Percentiles rank a stretch among this genome's conserved stretches.
Evolutionary conservation across 2,888 invertebrate genomes (phyloP).

Genomic region (Sipha maydis): DNA sequence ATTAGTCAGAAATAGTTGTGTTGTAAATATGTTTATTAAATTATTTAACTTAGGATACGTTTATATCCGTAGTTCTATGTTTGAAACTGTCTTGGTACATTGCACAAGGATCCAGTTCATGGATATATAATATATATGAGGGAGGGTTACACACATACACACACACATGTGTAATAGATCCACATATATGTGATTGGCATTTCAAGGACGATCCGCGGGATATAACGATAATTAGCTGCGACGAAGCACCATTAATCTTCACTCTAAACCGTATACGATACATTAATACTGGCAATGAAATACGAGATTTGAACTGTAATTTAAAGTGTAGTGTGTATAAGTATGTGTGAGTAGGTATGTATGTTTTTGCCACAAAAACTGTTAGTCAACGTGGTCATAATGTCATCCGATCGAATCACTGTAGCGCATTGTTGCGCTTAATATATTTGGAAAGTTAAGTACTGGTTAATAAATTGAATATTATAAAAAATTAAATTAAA

Average conservation of each 20-base stretch:
- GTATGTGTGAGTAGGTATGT: neutral
- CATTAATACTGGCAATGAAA: neutral
- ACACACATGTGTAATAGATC: neutral
- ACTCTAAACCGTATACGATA: neutral
- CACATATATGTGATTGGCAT: neutral
- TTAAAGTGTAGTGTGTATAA: neutral
- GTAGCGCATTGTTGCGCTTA: neutral
- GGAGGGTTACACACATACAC: neutral
- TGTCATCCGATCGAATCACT: neutral
- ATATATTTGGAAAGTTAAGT: too few species aligned
- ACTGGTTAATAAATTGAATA: too few species aligned
- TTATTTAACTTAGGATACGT: neutral
- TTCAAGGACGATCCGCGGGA: neutral
- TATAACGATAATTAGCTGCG: constrained; percentile 24
- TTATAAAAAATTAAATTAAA: too few species aligned
- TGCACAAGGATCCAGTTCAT: neutral
- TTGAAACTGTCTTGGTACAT: neutral
- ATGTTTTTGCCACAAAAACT: neutral
- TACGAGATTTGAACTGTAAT: constrained; percentile 4
- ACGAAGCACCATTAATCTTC: constrained; percentile 33
- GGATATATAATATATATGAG: neutral
- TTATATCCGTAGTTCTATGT: neutral
- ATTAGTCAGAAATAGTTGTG: too few species aligned
- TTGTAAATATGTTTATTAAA: neutral
- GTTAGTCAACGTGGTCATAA: neutral